phyloP scores from a whole-genome alignment of 2,797 vertebrate species.

The Sebastes vulpes region DNA sequence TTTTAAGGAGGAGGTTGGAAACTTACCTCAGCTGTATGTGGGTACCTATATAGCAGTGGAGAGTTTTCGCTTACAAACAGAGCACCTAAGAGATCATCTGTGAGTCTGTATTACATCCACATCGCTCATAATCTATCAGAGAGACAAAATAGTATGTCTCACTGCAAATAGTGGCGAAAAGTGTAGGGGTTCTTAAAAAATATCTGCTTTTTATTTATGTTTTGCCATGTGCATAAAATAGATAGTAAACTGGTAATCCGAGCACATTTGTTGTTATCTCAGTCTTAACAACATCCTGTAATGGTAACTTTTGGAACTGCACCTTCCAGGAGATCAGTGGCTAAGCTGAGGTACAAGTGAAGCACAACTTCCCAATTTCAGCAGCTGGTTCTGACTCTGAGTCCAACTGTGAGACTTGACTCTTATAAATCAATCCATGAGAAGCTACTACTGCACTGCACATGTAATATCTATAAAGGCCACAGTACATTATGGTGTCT shows the following conservation, averaged over 20 bases:
- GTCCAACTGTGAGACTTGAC: neutral
- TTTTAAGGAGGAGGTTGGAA: constrained; percentile 22
- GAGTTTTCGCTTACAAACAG: neutral
- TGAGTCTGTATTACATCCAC: neutral
- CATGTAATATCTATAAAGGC: neutral
- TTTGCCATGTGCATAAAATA: neutral
- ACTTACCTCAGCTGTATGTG: constrained; percentile 1
- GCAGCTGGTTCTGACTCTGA: neutral
- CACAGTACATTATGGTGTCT: neutral
- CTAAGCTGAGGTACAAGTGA: neutral
- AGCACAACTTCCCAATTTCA: neutral
- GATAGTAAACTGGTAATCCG: neutral
- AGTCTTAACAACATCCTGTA: neutral
- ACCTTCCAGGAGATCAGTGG: neutral
- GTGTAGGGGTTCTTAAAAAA: too few species aligned
- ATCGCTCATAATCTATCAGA: neutral
- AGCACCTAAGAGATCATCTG: neutral
- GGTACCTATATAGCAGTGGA: neutral
- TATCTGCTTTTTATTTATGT: neutral
- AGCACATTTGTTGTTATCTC: accelerated
- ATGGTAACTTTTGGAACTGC: neutral
- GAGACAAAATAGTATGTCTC: neutral
- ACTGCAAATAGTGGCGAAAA: neutral
- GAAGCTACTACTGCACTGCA: neutral
- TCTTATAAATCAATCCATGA: neutral